Evolutionary conservation across 2,797 vertebrate genomes (phyloP).

Genomic region (Poeciliopsis gracilis): DNA sequence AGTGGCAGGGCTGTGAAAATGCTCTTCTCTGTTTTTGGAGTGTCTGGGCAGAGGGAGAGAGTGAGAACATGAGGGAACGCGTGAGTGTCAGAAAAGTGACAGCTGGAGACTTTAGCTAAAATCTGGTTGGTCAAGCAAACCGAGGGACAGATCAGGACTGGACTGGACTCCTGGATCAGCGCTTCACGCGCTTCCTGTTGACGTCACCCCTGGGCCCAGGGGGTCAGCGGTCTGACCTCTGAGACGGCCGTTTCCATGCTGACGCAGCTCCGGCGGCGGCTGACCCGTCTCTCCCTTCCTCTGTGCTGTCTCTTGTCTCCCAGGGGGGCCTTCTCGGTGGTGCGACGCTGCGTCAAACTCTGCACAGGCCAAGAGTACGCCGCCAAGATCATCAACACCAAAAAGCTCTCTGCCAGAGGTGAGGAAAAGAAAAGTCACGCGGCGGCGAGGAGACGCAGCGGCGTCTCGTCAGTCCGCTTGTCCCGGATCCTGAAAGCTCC

Average conservation of each 20-base stretch:
- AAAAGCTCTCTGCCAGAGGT: conserved; percentile 98
- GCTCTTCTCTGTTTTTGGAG: neutral
- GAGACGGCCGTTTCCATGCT: conserved; percentile 44
- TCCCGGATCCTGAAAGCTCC: conserved; percentile 54
- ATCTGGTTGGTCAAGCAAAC: neutral
- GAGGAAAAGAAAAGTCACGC: conserved; percentile 47
- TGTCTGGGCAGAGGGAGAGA: neutral
- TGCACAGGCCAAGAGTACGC: conserved; percentile 94
- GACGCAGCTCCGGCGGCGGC: conserved; percentile 37
- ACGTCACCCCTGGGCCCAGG: neutral
- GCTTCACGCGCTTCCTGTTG: neutral
- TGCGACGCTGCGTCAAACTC: conserved; percentile 95
- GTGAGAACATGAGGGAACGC: neutral
- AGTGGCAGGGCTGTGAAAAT: neutral
- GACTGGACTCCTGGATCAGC: neutral
- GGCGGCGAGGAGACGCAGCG: conserved; percentile 12
- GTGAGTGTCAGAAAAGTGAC: neutral
- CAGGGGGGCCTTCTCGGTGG: conserved; percentile 97
- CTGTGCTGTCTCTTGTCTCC: conserved; percentile 51
- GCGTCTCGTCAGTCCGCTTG: conserved; percentile 38
- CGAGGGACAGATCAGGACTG: neutral
- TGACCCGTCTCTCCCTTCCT: conserved; percentile 47
- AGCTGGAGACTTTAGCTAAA: neutral
- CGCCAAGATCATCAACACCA: conserved; percentile 99
- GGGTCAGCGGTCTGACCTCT: conserved; percentile 16